Conservation (phyloP, 2,888 invertebrate species). For the Apeira syringaria region DNA sequence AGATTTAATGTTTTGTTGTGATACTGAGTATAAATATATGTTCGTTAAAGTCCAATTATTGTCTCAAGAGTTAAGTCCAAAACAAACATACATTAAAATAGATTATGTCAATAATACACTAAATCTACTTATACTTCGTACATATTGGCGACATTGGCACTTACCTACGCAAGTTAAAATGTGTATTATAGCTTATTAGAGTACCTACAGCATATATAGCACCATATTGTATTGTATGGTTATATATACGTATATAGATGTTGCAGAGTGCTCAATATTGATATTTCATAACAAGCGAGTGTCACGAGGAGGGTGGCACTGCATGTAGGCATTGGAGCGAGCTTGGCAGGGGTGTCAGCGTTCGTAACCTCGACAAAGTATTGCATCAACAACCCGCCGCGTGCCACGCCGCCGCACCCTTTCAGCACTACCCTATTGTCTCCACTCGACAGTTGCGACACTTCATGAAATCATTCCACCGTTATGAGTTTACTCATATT, state of each 20-base stretch:
- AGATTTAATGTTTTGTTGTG: no score
- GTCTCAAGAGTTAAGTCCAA: no score
- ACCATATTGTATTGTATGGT: no score
- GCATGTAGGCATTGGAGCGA: conserved; percentile 46
- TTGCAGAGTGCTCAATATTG: conserved; percentile 49
- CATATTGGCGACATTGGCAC: no score
- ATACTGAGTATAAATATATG: no score
- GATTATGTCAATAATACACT: no score
- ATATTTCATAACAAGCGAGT: conserved; percentile 70
- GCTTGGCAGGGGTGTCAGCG: conserved; percentile 57
- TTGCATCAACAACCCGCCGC: conserved; percentile 67
- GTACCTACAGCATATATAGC: no score
- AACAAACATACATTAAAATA: no score
- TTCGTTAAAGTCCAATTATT: no score
- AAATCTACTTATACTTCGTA: no score
- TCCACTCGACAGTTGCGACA: conserved; percentile 65
- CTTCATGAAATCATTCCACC: conserved; percentile 70
- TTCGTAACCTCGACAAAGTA: conserved; percentile 76
- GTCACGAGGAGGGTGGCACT: conserved; percentile 47
- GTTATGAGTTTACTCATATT: conserved; percentile 55
- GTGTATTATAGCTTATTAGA: no score
- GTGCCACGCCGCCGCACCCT: conserved; percentile 35
- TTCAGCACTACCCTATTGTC: conserved; percentile 67
- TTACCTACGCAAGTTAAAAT: no score
- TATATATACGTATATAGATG: conserved; percentile 26